Conservation (phyloP, 1,140 invertebrate species). For the Hetaerina americana region DNA sequence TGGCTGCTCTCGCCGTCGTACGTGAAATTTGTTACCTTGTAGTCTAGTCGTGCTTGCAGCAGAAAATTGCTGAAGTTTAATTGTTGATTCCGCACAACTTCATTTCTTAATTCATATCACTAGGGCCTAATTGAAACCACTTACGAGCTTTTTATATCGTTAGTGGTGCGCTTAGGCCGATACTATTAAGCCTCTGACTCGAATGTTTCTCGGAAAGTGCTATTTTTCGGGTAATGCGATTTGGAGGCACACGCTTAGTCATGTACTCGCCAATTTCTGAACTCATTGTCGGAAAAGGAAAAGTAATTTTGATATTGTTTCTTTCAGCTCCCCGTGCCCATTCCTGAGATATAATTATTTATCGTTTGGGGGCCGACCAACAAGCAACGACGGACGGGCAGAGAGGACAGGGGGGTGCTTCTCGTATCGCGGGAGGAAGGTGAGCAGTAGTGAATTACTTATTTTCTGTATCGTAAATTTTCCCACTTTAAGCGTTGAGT, state of each 20-base stretch:
- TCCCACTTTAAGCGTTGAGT: conserved; percentile 2
- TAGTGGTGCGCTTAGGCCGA: not conserved
- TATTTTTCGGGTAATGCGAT: not conserved
- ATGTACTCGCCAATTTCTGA: not conserved
- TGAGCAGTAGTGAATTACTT: conserved; percentile 29
- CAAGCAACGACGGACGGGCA: conserved; percentile 86
- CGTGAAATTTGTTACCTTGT: too few species aligned
- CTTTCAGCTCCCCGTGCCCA: not conserved
- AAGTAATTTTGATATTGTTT: not conserved
- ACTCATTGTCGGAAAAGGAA: not conserved
- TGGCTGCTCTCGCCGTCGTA: not conserved
- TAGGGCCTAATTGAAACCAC: not conserved
- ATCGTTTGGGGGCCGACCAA: conserved; percentile 30
- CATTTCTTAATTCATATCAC: not conserved
- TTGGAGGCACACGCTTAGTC: not conserved
- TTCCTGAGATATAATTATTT: conserved; percentile 3
- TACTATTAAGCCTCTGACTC: not conserved
- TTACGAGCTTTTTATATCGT: not conserved
- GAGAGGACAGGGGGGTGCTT: conserved; percentile 92
- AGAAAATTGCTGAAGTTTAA: too few species aligned
- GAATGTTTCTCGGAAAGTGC: not conserved
- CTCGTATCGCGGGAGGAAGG: conserved; percentile 95
- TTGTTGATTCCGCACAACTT: too few species aligned
- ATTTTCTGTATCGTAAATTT: conserved; percentile 2
- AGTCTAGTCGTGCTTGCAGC: too few species aligned